phyloP scores from a whole-genome alignment of 1,140 invertebrate genomes.

The Pogonomyrmex californicus region DNA sequence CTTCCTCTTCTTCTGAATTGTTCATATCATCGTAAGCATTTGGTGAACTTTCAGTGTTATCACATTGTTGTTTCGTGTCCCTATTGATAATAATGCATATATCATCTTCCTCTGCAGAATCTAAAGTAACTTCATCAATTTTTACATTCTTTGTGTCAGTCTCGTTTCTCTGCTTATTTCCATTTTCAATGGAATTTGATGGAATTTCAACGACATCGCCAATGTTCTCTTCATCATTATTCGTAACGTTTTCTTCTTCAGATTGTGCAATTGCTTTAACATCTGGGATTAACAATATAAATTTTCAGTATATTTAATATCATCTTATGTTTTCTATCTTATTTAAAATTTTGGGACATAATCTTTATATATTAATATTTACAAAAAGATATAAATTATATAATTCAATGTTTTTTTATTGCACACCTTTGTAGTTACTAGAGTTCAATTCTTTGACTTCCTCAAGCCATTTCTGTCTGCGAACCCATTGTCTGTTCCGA shows the following conservation, averaged over 20 bases:
- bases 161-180: constrained; percentile 44
- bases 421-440: not conserved
- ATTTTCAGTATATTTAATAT: constrained; percentile 12
- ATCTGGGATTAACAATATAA: constrained; percentile 7
- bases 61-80: constrained; percentile 77
- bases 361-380: not conserved
- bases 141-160: constrained; percentile 40
- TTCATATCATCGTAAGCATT: constrained; percentile 8
- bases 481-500: constrained; percentile 87
- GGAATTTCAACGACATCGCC: constrained; percentile 65
- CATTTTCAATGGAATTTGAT: constrained; percentile 22
- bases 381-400: not conserved
- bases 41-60: constrained; percentile 9
- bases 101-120: constrained; percentile 84
- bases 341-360: not conserved
- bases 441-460: constrained; percentile 83
- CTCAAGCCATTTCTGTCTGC: constrained; percentile 87
- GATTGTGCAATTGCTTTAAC: not conserved
- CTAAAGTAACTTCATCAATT: constrained; percentile 79
- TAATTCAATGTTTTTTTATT: not conserved
- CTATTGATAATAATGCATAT: constrained; percentile 73
- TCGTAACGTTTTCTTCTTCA: not conserved
- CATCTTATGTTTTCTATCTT: constrained; percentile 40
- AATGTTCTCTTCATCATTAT: constrained; percentile 26
- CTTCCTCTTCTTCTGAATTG: constrained; percentile 31